Evolutionary conservation across 2,113 vertebrate genomes (phyloP).

Genomic region (Aleadryas rufinucha): DNA sequence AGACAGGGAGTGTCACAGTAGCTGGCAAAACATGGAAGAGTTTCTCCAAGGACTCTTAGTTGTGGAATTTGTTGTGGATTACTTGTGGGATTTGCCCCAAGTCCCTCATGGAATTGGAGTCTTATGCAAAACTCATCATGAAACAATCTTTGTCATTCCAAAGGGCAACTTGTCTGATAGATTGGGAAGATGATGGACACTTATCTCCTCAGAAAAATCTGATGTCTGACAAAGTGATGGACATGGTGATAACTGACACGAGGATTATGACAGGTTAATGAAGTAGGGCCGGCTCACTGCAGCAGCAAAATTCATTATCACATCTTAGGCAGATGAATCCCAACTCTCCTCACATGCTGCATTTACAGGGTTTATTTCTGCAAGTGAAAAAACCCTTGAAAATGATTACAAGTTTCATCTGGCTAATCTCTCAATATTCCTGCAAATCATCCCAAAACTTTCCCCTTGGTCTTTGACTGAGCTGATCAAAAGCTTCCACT

Average conservation of each 20-base stretch:
- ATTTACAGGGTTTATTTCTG: background rate
- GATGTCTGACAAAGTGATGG: constrained; percentile 2
- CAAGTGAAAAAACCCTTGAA: background rate
- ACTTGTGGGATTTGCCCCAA: background rate
- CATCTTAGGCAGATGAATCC: background rate
- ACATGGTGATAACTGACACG: background rate
- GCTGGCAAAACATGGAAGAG: background rate
- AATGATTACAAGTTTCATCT: background rate
- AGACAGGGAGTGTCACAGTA: background rate
- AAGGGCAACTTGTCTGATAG: background rate
- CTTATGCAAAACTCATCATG: background rate
- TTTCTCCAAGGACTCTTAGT: background rate
- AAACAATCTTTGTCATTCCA: background rate
- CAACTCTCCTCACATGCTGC: background rate
- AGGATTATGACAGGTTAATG: background rate
- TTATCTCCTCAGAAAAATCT: background rate
- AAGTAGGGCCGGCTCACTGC: background rate
- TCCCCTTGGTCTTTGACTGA: background rate
- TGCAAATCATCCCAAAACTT: background rate
- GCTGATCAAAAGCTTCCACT: background rate
- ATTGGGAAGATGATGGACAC: background rate
- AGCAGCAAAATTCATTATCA: background rate
- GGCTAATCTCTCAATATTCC: background rate
- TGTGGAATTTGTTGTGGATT: background rate
- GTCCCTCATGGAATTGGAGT: background rate